These are phyloP conservation scores for Pristis pectinata DNA, from an alignment of 2,797 vertebrate genomes.

Conservation along the genomic window DNA sequence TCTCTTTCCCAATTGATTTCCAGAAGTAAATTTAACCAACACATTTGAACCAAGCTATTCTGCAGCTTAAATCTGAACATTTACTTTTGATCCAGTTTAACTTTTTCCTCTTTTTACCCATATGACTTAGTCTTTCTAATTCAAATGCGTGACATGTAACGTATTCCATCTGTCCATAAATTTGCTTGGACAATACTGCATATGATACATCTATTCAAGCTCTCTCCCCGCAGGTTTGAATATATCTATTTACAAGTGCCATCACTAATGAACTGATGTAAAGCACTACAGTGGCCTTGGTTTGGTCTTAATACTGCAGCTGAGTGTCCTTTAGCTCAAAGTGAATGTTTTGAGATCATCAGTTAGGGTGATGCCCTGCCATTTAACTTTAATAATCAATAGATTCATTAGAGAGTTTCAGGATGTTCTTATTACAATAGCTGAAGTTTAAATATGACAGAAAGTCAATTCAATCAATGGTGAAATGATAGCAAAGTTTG, in stretches of 20 bases:
- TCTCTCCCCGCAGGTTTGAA: neutral
- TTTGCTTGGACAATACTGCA: neutral
- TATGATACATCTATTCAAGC: neutral
- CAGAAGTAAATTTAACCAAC: neutral
- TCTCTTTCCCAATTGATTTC: neutral
- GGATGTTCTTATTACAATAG: slow-evolving; percentile 9
- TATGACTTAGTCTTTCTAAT: neutral
- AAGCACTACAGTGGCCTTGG: neutral
- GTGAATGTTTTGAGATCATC: slow-evolving; percentile 31
- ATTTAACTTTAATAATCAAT: slow-evolving; percentile 37
- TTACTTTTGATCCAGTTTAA: slow-evolving; percentile 1
- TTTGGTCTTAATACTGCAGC: slow-evolving; percentile 30
- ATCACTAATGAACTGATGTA: neutral
- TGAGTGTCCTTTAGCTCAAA: slow-evolving; percentile 30
- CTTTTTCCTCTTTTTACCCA: neutral
- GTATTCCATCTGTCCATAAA: slow-evolving; percentile 21
- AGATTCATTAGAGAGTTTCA: slow-evolving; percentile 31
- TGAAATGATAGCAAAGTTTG: neutral
- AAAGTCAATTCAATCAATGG: slow-evolving; percentile 28
- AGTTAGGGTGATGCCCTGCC: slow-evolving; percentile 10
- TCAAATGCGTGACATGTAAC: neutral
- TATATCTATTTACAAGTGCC: neutral
- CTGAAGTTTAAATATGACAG: slow-evolving; percentile 34
- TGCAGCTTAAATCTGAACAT: neutral
- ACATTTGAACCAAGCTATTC: neutral